Evolutionary conservation across 1,140 invertebrate genomes (phyloP).

Genomic region (Musca vetustissima): DNA sequence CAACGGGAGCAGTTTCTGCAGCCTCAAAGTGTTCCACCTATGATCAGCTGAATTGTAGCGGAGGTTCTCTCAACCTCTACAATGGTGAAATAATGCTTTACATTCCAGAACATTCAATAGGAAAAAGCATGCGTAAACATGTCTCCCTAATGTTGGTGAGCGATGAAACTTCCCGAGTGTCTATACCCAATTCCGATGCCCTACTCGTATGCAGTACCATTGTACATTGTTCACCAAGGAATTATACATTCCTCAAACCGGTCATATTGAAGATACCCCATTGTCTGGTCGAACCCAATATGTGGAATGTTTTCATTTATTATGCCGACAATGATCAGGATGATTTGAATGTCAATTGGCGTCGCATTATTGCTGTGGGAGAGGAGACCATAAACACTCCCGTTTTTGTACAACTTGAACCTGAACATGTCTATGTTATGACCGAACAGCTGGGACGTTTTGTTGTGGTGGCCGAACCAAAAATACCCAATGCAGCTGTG

Average conservation of each 20-base stretch:
- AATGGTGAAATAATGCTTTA: conserved; percentile 84
- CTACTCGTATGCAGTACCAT: conserved; percentile 87
- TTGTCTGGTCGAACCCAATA: conserved; percentile 79
- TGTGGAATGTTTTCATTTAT: conserved; percentile 83
- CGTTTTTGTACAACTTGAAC: conserved; percentile 89
- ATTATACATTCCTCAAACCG: conserved; percentile 81
- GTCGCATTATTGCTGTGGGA: conserved; percentile 83
- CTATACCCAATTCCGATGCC: conserved; percentile 65
- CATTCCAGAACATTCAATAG: conserved; percentile 84
- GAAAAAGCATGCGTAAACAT: conserved; percentile 75
- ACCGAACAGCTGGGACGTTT: conserved; percentile 86
- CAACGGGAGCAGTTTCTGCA: conserved; percentile 59
- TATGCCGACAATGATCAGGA: conserved; percentile 61
- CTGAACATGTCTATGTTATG: conserved; percentile 83
- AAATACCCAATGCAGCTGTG: conserved; percentile 54
- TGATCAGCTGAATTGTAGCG: conserved; percentile 66
- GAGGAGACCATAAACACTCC: conserved; percentile 95
- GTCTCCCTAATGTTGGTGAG: conserved; percentile 87
- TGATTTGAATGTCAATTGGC: conserved; percentile 63
- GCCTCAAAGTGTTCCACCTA: conserved; percentile 46
- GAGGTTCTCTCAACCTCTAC: conserved; percentile 77
- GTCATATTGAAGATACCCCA: conserved; percentile 91
- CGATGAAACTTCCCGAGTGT: conserved; percentile 84
- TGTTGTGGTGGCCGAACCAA: conserved; percentile 83
- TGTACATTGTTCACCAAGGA: conserved; percentile 81